These are phyloP conservation scores for Cerastis rubricosa DNA, from an alignment of 2,888 invertebrate genomes.

Conservation along the genomic window DNA sequence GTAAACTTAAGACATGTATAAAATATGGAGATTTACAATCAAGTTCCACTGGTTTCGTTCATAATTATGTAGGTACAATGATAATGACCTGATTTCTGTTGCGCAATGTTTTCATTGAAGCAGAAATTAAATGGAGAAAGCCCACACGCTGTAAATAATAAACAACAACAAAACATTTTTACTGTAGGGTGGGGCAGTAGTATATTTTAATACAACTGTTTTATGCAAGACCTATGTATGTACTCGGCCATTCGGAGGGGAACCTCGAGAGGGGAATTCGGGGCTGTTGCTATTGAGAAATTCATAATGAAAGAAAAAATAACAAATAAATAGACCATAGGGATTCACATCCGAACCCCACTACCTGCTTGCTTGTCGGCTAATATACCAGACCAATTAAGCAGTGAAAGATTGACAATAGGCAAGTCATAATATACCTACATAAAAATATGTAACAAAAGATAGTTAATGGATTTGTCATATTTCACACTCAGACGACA, in stretches of 20 bases:
- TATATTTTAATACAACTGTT: background rate
- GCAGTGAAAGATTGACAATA: background rate
- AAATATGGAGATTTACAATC: constrained; percentile 38
- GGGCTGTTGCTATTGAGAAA: background rate
- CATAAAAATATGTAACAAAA: background rate
- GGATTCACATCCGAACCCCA: background rate
- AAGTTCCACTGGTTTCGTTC: constrained; percentile 45
- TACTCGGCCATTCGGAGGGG: background rate
- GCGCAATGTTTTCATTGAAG: constrained; percentile 38
- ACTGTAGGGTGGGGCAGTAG: background rate
- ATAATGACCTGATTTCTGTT: constrained; percentile 62
- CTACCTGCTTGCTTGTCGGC: too few relatives aligned
- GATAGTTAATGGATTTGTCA: constrained; percentile 12
- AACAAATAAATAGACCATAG: background rate
- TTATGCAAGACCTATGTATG: background rate
- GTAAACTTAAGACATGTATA: constrained; percentile 9
- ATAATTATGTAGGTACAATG: constrained; percentile 36
- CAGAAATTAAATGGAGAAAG: constrained; percentile 18
- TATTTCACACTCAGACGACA: constrained; percentile 5
- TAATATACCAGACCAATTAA: background rate
- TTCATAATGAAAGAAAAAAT: background rate
- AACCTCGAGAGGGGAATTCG: too few relatives aligned
- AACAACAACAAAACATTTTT: background rate
- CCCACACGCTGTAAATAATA: background rate
- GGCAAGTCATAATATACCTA: background rate